These are phyloP conservation scores for Staurois parvus DNA, from an alignment of 2,797 vertebrate species.

Conservation along the genomic window DNA sequence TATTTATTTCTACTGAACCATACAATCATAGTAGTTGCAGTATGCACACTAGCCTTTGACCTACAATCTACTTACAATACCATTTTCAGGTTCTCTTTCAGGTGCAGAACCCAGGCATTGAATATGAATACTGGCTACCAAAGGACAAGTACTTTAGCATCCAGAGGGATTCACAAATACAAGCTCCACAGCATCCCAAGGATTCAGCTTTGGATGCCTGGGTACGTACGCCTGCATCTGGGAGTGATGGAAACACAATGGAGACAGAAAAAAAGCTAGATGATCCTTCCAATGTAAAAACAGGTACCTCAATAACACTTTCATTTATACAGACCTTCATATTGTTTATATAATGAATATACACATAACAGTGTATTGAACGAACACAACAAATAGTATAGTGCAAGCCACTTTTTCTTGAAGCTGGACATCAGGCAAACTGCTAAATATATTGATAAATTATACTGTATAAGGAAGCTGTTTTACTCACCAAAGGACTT, in stretches of 20 bases:
- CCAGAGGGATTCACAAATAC: conserved; percentile 60
- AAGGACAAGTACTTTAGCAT: conserved; percentile 52
- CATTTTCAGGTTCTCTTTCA: conserved; percentile 73
- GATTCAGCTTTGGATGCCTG: conserved; percentile 44
- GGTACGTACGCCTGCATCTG: not conserved
- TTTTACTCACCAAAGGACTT: no score
- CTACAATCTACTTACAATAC: not conserved
- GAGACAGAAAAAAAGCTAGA: not conserved
- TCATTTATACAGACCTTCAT: not conserved
- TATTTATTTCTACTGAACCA: not conserved
- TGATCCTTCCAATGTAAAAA: accelerated
- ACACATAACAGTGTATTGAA: not conserved
- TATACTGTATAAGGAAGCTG: no score
- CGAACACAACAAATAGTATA: no score
- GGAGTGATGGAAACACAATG: not conserved
- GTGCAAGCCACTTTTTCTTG: no score
- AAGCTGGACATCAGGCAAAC: no score
- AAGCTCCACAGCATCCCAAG: conserved; percentile 69
- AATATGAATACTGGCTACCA: conserved; percentile 80
- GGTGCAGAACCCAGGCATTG: conserved; percentile 76
- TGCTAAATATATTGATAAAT: no score
- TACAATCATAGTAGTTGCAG: not conserved
- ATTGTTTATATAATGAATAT: not conserved
- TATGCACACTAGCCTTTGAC: not conserved
- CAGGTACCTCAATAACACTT: conserved; percentile 5